Conservation (phyloP, 1,140 invertebrate species). For the Hydropsyche tenuis region DNA sequence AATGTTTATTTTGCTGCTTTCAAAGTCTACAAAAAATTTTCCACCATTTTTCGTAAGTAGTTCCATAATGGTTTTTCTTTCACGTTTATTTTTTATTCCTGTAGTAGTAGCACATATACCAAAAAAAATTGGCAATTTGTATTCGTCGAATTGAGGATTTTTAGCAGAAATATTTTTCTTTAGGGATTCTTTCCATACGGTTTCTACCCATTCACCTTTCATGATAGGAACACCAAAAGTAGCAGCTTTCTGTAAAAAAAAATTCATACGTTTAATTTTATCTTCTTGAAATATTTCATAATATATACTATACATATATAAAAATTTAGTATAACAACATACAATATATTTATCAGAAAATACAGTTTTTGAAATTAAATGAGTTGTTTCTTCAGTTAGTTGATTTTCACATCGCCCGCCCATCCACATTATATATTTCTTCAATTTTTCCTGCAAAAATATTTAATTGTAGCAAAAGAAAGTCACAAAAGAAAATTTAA, state of each 20-base stretch:
- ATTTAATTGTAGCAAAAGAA: too few relatives aligned
- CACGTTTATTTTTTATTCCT: constrained; percentile 63
- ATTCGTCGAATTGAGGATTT: constrained; percentile 70
- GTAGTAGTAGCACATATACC: constrained; percentile 82
- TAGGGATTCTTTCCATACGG: constrained; percentile 77
- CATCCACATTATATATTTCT: constrained; percentile 80
- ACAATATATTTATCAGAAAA: constrained; percentile 78
- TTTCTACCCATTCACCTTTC: constrained; percentile 78
- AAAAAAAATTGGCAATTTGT: constrained; percentile 79
- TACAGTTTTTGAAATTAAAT: constrained; percentile 80
- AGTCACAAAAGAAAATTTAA: too few relatives aligned
- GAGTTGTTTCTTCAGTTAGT: constrained; percentile 77
- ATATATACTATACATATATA: background rate
- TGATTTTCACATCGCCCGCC: constrained; percentile 77
- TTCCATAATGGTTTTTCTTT: constrained; percentile 72
- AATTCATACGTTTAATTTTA: constrained; percentile 5
- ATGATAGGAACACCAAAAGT: constrained; percentile 76
- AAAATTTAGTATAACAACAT: constrained; percentile 51
- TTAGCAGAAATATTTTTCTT: constrained; percentile 67
- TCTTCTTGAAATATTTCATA: background rate
- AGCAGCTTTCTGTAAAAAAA: constrained; percentile 70
- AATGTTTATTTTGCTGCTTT: constrained; percentile 62
- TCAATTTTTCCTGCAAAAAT: constrained; percentile 67
- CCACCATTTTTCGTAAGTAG: constrained; percentile 78
- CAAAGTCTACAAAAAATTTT: constrained; percentile 63